A percentile compares a stretch with the other conserved stretches of the same genome.
Conservation (phyloP, 1,140 invertebrate genomes). For the Ooceraea biroi region DNA sequence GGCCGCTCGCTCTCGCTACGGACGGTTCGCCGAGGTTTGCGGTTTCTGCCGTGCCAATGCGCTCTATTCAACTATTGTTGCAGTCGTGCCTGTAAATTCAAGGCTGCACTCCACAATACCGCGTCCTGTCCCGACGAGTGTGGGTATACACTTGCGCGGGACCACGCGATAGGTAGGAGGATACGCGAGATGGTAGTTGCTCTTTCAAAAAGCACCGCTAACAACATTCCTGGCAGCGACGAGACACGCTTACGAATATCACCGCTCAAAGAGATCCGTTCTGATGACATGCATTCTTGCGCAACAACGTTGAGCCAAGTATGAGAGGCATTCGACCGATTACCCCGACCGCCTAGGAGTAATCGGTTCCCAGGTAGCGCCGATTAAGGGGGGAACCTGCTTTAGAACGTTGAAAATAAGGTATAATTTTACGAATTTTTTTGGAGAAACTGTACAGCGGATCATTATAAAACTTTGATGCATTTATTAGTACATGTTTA, state of each 20-base stretch:
- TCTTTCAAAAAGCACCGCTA: background rate
- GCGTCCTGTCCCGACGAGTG: constrained; percentile 52
- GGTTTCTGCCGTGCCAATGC: constrained; percentile 55
- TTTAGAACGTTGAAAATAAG: no score
- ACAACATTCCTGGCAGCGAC: background rate
- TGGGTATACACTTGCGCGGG: constrained; percentile 20
- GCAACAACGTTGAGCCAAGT: no score
- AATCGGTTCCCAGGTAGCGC: background rate
- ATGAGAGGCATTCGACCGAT: background rate
- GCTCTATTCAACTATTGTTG: constrained; percentile 64
- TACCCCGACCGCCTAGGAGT: background rate
- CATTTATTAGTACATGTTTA: no score
- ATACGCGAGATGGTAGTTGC: background rate
- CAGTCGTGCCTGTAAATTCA: constrained; percentile 62
- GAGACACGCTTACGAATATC: background rate
- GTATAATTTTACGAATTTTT: no score
- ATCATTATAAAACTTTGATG: no score
- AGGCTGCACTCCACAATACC: constrained; percentile 59
- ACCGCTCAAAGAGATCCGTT: background rate
- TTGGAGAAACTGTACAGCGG: no score
- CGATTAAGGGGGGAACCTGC: constrained; percentile 7
- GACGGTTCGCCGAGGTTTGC: constrained; percentile 37
- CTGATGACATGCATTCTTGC: no score
- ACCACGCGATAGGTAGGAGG: background rate
- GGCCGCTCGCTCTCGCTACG: constrained; percentile 23